Conservation (phyloP, 2,888 invertebrate genomes). For the Amphimallon solstitiale region DNA sequence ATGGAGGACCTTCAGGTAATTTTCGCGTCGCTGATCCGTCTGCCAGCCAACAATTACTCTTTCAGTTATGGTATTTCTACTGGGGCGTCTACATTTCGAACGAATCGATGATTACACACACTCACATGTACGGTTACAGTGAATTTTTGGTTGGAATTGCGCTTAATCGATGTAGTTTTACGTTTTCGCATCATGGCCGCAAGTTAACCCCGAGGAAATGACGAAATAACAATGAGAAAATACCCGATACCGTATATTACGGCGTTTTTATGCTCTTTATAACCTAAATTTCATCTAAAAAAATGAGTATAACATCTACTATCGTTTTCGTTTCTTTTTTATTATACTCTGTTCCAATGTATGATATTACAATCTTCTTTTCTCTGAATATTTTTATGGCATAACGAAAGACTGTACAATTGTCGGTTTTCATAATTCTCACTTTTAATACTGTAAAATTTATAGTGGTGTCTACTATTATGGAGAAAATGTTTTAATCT, state of each 20-base stretch:
- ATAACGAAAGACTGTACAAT: too few species aligned
- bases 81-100: constrained; percentile 26
- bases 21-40: constrained; percentile 15
- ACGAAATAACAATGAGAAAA: constrained; percentile 10
- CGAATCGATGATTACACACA: constrained; percentile 32
- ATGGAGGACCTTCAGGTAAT: constrained; percentile 17
- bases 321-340: neutral
- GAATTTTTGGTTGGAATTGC: too few species aligned
- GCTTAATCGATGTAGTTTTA: too few species aligned
- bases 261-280: constrained; percentile 8
- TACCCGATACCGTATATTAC: constrained; percentile 5
- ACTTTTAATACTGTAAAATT: too few species aligned
- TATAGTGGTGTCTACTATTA: too few species aligned
- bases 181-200: neutral
- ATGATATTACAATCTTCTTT: too few species aligned
- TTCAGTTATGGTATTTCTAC: constrained; percentile 26
- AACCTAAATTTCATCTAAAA: constrained; percentile 15
- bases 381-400: too few species aligned
- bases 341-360: neutral
- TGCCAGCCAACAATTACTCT: constrained; percentile 17
- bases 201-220: constrained; percentile 1
- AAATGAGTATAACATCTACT: too few species aligned
- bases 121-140: neutral
- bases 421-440: too few species aligned
- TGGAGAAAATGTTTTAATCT: too few species aligned